Conservation (phyloP, 2,888 invertebrate species). For the Andricus quercusramuli region DNA sequence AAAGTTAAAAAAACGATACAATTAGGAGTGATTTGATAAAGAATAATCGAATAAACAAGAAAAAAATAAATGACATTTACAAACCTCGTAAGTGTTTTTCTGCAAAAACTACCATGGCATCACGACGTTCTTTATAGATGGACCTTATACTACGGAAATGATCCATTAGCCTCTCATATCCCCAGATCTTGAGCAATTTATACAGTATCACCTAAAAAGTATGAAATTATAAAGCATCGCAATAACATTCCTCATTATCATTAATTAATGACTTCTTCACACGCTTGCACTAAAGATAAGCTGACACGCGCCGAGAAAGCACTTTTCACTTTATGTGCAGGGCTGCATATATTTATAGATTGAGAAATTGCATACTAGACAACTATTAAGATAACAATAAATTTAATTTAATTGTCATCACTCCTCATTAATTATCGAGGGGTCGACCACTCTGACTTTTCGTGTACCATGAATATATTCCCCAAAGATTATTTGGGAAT, state of each 20-base stretch:
- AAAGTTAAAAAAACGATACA: neutral
- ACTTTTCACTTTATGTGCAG: neutral
- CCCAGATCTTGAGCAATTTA: conserved; percentile 82
- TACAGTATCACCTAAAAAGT: conserved; percentile 80
- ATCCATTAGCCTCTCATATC: conserved; percentile 81
- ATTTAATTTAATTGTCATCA: neutral
- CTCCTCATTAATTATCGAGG: neutral
- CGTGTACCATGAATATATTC: no score
- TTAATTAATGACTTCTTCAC: conserved; percentile 53
- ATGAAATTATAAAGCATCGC: conserved; percentile 44
- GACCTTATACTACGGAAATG: conserved; percentile 82
- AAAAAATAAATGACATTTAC: conserved; percentile 38
- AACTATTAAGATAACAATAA: neutral
- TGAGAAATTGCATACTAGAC: neutral
- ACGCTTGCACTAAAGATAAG: conserved; percentile 50
- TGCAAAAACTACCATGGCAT: conserved; percentile 82
- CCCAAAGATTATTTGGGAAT: no score
- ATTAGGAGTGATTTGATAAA: neutral
- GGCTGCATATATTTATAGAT: neutral
- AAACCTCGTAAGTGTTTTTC: conserved; percentile 81
- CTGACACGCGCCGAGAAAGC: conserved; percentile 49
- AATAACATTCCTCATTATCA: conserved; percentile 46
- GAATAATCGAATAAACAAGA: conserved; percentile 59
- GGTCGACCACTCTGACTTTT: no score
- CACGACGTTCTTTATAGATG: conserved; percentile 84